phyloP scores from a whole-genome alignment of 37 sponge, comb jelly and placozoan species.

The Lycopodina hypogea region DNA sequence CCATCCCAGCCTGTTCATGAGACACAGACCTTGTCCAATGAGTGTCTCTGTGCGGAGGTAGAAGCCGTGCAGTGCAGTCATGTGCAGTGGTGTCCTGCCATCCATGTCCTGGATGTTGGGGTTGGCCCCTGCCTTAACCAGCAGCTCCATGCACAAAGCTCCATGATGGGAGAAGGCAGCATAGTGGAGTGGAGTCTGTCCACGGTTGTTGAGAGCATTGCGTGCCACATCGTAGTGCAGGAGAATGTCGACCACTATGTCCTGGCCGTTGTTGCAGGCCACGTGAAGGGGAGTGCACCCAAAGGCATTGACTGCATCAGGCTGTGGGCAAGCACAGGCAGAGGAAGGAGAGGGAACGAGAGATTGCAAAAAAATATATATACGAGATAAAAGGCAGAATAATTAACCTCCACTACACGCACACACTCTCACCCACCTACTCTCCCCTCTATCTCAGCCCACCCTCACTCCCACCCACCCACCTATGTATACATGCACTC shows the following conservation, averaged over 20 bases:
- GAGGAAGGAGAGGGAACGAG: neutral
- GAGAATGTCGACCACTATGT: slow-evolving; percentile 46
- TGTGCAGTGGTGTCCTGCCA: slow-evolving; percentile 83
- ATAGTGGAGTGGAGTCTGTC: too few species aligned
- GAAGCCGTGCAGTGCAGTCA: slow-evolving; percentile 79
- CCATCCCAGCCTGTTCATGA: slow-evolving; percentile 79
- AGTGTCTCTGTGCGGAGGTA: slow-evolving; percentile 43
- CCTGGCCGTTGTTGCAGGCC: slow-evolving; percentile 76
- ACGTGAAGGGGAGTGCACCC: slow-evolving; percentile 82
- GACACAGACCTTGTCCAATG: slow-evolving; percentile 84
- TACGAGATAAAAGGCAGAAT: too few species aligned
- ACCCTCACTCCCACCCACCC: neutral
- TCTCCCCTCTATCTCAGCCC: too few species aligned
- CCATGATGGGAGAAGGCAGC: too few species aligned
- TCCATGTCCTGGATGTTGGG: slow-evolving; percentile 60
- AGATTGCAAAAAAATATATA: neutral
- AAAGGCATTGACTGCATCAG: slow-evolving; percentile 51
- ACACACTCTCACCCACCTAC: too few species aligned
- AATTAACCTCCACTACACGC: too few species aligned
- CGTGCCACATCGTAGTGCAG: slow-evolving; percentile 54
- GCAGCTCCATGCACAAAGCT: too few species aligned
- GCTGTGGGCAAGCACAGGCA: slow-evolving; percentile 41
- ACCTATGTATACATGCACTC: neutral
- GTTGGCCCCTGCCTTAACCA: slow-evolving; percentile 70
- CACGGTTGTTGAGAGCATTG: slow-evolving; percentile 77